Conservation (phyloP, 2,113 vertebrate genomes). For the Pomatorhinus ruficollis region DNA sequence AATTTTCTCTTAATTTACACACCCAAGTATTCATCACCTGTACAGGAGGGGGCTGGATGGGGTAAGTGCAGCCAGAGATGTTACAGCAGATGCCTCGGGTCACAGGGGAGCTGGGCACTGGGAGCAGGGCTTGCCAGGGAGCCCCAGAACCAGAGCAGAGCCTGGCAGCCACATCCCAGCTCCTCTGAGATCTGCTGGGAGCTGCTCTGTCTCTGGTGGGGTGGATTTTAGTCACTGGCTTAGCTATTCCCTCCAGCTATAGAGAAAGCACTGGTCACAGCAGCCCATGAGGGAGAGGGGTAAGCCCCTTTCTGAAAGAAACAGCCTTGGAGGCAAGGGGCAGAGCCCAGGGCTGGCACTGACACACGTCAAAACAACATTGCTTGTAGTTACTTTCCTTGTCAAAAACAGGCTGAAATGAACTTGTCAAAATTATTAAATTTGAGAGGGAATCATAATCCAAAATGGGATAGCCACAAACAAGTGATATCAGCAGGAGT, state of each 20-base stretch:
- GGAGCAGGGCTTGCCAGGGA: not conserved
- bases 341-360: not conserved
- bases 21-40: slow-evolving; percentile 1
- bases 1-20: not conserved
- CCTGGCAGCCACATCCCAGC: accelerated
- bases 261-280: not conserved
- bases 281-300: not conserved
- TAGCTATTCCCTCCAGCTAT: not conserved
- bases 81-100: not conserved
- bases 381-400: not conserved
- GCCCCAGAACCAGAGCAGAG: not conserved
- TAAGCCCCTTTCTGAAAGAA: not conserved
- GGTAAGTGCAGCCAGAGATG: not conserved
- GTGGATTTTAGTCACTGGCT: not conserved
- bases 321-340: not conserved
- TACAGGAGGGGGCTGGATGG: not conserved
- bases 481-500: not conserved
- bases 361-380: not conserved
- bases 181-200: not conserved
- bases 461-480: slow-evolving; percentile 2
- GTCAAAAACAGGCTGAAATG: slow-evolving; percentile 33
- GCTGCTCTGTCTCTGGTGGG: not conserved
- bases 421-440: slow-evolving; percentile 50
- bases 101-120: not conserved
- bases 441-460: slow-evolving; percentile 30